phyloP scores from a whole-genome alignment of 2,888 invertebrate species.

The Helobdella robusta region DNA sequence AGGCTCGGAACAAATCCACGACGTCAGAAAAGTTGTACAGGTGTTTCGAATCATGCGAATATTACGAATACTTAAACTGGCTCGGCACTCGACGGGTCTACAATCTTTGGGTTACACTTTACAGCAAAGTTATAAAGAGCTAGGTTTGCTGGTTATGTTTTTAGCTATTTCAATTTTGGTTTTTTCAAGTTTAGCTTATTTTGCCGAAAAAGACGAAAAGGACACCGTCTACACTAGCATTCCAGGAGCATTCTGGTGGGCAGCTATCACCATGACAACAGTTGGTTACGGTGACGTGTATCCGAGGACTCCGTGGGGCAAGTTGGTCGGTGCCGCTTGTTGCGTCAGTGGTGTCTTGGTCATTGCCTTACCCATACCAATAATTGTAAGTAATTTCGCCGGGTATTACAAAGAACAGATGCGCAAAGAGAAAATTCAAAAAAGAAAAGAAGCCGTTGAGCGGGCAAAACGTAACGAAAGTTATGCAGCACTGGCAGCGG shows the following conservation, averaged over 20 bases:
- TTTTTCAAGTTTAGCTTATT: constrained; percentile 95
- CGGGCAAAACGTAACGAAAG: constrained; percentile 85
- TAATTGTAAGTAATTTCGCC: constrained; percentile 99
- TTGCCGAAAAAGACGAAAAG: constrained; percentile 95
- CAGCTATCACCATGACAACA: constrained; percentile 23
- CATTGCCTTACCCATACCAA: constrained; percentile 99
- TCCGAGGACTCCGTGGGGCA: constrained; percentile 93
- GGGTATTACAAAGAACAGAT: constrained; percentile 99
- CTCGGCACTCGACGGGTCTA: constrained; percentile 92
- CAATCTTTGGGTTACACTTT: constrained; percentile 95
- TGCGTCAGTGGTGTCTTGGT: constrained; percentile 99
- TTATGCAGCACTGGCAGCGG: background rate
- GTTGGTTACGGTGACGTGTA: constrained; percentile 71
- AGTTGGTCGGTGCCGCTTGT: constrained; percentile 99
- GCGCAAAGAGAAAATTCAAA: constrained; percentile 94
- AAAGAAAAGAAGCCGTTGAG: constrained; percentile 89
- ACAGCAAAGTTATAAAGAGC: constrained; percentile 63
- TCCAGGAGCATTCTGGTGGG: constrained; percentile 36
- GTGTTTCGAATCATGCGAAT: constrained; percentile 48
- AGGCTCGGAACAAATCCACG: constrained; percentile 57
- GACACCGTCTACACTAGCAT: constrained; percentile 93
- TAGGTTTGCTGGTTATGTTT: constrained; percentile 79
- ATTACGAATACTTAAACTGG: constrained; percentile 65
- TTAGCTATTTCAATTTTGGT: constrained; percentile 96
- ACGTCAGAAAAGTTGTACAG: constrained; percentile 91